These are phyloP conservation scores for Antheraea mylitta DNA, from an alignment of 1,140 invertebrate genomes.

Conservation along the genomic window DNA sequence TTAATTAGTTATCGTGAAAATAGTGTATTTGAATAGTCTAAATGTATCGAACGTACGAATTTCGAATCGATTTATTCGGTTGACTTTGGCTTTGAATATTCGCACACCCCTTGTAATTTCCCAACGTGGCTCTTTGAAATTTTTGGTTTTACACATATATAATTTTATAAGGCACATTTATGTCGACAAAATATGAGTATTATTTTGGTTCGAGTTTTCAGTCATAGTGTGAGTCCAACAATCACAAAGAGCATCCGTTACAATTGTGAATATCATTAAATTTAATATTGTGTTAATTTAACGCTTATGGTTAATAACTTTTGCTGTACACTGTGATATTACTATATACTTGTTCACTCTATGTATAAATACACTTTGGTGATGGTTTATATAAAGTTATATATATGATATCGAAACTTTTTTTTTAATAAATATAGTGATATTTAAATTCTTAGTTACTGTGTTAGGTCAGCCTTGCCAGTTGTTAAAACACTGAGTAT, in stretches of 20 bases:
- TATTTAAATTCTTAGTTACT: not conserved
- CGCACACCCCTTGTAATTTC: not conserved
- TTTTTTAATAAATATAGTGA: not conserved
- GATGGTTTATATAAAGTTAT: not conserved
- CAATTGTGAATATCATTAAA: not conserved
- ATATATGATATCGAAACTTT: not conserved
- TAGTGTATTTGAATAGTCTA: no score
- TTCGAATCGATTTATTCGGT: no score
- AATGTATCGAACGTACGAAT: no score
- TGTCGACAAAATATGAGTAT: no score
- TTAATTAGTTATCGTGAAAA: no score
- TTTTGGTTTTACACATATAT: constrained; percentile 5
- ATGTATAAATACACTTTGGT: not conserved
- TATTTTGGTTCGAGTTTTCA: no score
- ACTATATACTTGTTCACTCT: not conserved
- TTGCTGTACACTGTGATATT: not conserved
- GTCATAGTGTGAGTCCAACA: not conserved
- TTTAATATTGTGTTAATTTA: not conserved
- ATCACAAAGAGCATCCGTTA: not conserved
- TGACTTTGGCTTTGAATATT: no score
- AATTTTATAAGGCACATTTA: no score
- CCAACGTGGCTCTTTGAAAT: constrained; percentile 8
- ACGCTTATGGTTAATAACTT: not conserved
- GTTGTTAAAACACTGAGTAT: no score
- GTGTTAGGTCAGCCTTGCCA: no score